Evolutionary conservation across 2,888 invertebrate species (phyloP).

Genomic region (Trisateles emortualis): DNA sequence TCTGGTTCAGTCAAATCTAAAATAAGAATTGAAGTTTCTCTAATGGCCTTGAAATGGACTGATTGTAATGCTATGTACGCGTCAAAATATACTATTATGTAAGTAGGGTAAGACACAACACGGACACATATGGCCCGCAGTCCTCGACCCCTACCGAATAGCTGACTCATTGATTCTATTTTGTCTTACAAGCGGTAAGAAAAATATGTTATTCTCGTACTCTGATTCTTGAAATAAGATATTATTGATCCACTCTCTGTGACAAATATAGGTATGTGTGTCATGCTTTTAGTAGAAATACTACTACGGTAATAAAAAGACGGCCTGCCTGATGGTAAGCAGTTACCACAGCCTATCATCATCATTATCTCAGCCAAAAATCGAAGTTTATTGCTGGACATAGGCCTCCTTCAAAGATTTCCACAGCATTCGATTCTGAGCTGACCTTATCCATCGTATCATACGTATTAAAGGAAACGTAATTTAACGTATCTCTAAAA

Average conservation of each 20-base stretch:
- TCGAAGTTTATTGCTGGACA: no score
- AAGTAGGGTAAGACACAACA: constrained; percentile 45
- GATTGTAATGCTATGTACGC: not conserved
- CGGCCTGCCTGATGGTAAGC: no score
- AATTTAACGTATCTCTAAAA: no score
- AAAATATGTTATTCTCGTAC: constrained; percentile 67
- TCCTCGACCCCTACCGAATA: constrained; percentile 54
- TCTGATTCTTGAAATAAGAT: constrained; percentile 55
- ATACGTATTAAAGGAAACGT: not conserved
- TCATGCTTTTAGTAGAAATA: not conserved
- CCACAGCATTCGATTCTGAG: no score
- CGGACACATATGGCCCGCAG: constrained; percentile 61
- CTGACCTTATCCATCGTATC: no score
- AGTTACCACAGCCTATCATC: no score
- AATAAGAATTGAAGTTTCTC: not conserved
- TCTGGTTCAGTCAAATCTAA: no score
- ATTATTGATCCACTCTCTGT: constrained; percentile 48
- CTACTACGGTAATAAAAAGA: no score
- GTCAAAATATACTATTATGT: constrained; percentile 3
- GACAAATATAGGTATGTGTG: constrained; percentile 24
- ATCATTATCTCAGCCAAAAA: no score
- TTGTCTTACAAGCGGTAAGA: constrained; percentile 54
- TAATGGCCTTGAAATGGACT: not conserved
- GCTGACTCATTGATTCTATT: constrained; percentile 65
- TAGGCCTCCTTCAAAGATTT: no score